Evolutionary conservation across 2,888 invertebrate genomes (phyloP).

Genomic region (Hemithea aestivaria): DNA sequence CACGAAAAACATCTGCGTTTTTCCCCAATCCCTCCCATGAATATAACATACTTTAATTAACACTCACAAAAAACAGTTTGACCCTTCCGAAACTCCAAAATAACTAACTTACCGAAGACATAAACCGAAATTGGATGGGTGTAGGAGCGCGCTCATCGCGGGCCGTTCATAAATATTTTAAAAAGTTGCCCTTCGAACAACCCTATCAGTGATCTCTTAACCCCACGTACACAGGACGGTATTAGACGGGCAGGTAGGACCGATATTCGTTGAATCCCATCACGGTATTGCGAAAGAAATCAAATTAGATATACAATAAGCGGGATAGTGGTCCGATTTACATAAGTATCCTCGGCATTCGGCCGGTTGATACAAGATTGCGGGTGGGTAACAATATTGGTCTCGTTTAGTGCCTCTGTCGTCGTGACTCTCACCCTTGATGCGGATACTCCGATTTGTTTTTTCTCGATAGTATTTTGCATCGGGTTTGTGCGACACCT

Average conservation of each 20-base stretch:
- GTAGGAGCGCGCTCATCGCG: slow-evolving; percentile 55
- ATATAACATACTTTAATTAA: slow-evolving; percentile 65
- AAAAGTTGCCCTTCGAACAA: slow-evolving; percentile 62
- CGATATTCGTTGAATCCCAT: slow-evolving; percentile 71
- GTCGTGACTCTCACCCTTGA: slow-evolving; percentile 44
- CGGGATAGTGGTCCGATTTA: slow-evolving; percentile 70
- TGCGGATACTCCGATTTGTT: slow-evolving; percentile 41
- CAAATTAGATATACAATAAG: slow-evolving; percentile 79
- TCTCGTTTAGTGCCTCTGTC: slow-evolving; percentile 40
- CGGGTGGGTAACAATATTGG: slow-evolving; percentile 71
- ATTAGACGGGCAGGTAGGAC: slow-evolving; percentile 66
- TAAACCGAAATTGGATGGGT: slow-evolving; percentile 78
- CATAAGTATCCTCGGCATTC: slow-evolving; percentile 76
- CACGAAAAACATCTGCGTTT: slow-evolving; percentile 35
- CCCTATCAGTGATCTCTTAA: slow-evolving; percentile 70
- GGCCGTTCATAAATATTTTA: slow-evolving; percentile 75
- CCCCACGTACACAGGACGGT: slow-evolving; percentile 57
- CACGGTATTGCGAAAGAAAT: slow-evolving; percentile 74
- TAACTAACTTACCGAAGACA: slow-evolving; percentile 74
- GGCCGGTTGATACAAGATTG: slow-evolving; percentile 73
- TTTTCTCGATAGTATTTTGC: slow-evolving; percentile 33
- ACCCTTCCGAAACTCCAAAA: slow-evolving; percentile 59
- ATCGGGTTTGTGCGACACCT: slow-evolving; percentile 26
- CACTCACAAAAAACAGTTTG: slow-evolving; percentile 63
- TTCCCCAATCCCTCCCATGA: slow-evolving; percentile 38